A percentile compares a stretch with the other conserved stretches of the same genome.
These are phyloP conservation scores for Drosophila insularis DNA, from an alignment of 1,140 invertebrate species.

Conservation along the genomic window DNA sequence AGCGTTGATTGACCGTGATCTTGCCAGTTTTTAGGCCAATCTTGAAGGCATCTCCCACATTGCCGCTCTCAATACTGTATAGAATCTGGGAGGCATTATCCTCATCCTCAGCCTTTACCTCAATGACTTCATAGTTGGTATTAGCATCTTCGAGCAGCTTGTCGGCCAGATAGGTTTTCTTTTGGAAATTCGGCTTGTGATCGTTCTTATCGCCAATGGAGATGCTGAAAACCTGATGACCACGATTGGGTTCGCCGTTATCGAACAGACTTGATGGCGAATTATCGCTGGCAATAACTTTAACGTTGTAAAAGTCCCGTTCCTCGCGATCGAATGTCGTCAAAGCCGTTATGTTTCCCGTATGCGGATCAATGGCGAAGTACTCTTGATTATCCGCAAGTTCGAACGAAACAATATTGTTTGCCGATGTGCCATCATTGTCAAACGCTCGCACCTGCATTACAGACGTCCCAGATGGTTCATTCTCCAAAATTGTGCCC, in stretches of 20 bases:
- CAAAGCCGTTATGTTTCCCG: conserved; percentile 92
- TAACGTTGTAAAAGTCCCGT: conserved; percentile 91
- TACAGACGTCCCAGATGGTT: conserved; percentile 89
- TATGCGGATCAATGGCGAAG: conserved; percentile 90
- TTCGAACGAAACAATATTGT: conserved; percentile 91
- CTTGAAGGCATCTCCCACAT: conserved; percentile 89
- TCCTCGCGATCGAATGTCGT: conserved; percentile 91
- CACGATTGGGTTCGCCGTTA: conserved; percentile 87
- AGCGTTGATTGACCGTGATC: conserved; percentile 88
- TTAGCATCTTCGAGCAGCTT: conserved; percentile 92
- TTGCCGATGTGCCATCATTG: conserved; percentile 90
- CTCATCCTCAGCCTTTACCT: conserved; percentile 90
- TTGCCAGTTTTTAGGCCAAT: conserved; percentile 91
- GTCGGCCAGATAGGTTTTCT: conserved; percentile 89
- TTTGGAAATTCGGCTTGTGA: conserved; percentile 91
- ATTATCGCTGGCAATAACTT: conserved; percentile 92
- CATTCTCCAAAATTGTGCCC: conserved; percentile 92
- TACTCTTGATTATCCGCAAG: conserved; percentile 87
- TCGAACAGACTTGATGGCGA: conserved; percentile 89
- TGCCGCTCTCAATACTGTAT: conserved; percentile 91
- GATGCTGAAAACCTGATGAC: conserved; percentile 90
- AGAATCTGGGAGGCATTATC: conserved; percentile 92
- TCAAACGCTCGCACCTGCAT: conserved; percentile 94
- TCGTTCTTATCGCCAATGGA: conserved; percentile 96
- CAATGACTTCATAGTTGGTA: conserved; percentile 89